Percentiles rank a stretch among this genome's conserved stretches.
Conservation (phyloP, 2,113 vertebrate genomes). For the Ictalurus punctatus region DNA sequence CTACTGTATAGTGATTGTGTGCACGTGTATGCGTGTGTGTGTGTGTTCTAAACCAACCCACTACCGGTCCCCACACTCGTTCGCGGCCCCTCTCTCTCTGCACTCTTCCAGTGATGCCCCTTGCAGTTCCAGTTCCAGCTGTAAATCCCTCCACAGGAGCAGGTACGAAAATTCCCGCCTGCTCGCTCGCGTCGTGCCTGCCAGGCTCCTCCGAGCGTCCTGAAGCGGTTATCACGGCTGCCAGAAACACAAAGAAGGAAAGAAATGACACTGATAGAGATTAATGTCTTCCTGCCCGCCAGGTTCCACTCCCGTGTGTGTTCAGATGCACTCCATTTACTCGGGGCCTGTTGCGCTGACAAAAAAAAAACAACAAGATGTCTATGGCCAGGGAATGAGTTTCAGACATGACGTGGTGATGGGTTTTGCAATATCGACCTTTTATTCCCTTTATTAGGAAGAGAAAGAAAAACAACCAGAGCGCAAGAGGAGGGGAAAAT, state of each 20-base stretch:
- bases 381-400: no score
- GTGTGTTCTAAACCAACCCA: neutral
- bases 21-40: neutral
- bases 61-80: neutral
- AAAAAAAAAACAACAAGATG: neutral
- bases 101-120: neutral
- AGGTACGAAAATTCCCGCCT: no score
- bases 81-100: neutral
- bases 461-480: no score
- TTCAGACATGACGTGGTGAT: neutral
- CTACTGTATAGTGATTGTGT: conserved; percentile 13
- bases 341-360: neutral
- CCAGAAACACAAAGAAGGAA: neutral
- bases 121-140: neutral
- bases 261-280: neutral
- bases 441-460: neutral
- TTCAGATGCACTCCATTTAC: neutral
- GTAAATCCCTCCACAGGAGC: neutral
- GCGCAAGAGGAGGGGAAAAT: no score
- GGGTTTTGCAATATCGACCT: neutral
- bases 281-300: neutral
- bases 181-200: neutral
- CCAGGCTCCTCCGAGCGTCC: neutral
- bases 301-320: neutral
- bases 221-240: neutral